Conservation (phyloP, 2,113 vertebrate genomes). For the Talpa occidentalis region DNA sequence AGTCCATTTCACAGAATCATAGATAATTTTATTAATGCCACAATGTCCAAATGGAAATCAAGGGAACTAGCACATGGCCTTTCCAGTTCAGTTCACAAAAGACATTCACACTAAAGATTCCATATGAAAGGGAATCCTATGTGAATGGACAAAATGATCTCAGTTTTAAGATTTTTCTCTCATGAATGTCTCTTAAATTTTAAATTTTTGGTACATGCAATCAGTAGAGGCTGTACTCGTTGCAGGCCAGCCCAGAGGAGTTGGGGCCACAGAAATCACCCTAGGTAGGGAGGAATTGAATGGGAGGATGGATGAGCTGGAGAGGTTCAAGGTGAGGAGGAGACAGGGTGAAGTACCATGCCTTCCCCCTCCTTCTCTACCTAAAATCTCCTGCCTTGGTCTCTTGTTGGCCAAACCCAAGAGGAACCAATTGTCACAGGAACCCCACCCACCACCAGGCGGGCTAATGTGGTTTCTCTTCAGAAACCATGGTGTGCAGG, state of each 20-base stretch:
- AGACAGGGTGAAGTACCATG: background rate
- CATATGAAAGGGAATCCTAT: background rate
- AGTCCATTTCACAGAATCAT: background rate
- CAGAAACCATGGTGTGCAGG: background rate
- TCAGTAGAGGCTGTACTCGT: background rate
- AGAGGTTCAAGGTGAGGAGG: background rate
- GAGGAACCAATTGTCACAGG: background rate
- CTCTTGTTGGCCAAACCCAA: background rate
- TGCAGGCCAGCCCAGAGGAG: background rate
- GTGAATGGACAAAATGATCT: background rate
- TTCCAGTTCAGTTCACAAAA: background rate
- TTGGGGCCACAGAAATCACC: background rate
- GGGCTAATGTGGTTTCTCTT: no score
- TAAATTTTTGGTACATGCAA: background rate
- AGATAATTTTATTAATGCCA: background rate
- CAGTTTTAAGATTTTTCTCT: background rate
- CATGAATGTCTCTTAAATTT: background rate
- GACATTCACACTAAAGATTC: constrained; percentile 15
- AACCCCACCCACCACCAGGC: background rate
- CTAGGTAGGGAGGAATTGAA: no score
- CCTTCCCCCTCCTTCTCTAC: background rate
- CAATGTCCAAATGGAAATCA: background rate
- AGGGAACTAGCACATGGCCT: background rate
- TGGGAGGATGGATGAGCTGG: no score
- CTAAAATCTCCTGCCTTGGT: background rate